These are phyloP conservation scores for Archips xylosteana DNA, from an alignment of 2,888 invertebrate genomes.

Conservation along the genomic window DNA sequence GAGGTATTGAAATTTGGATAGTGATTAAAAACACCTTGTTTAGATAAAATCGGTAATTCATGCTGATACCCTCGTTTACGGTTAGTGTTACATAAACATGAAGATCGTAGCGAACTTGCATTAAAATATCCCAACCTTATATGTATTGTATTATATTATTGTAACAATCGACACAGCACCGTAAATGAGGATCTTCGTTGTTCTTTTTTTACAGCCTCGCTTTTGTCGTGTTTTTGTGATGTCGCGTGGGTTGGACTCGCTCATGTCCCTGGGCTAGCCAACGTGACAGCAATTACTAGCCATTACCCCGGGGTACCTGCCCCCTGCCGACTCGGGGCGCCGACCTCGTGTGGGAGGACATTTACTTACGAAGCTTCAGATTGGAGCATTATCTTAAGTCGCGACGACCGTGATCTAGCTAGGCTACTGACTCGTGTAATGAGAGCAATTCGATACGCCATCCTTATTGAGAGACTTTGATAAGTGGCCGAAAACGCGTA, in stretches of 20 bases:
- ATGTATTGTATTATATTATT: not conserved
- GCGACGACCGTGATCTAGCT: slow-evolving; percentile 12
- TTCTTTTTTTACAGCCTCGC: slow-evolving; percentile 10
- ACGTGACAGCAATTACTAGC: slow-evolving; percentile 66
- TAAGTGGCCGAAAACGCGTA: slow-evolving; percentile 10
- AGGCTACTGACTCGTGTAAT: slow-evolving; percentile 13
- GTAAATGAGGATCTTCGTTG: not conserved
- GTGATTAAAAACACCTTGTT: too few species aligned
- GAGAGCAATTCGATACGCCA: slow-evolving; percentile 21
- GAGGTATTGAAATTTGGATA: too few species aligned
- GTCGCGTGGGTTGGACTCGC: slow-evolving; percentile 43
- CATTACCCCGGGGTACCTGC: slow-evolving; percentile 62
- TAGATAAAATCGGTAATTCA: too few species aligned
- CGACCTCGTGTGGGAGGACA: slow-evolving; percentile 42
- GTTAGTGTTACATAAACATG: too few species aligned
- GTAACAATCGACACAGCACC: not conserved
- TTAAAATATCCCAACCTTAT: not conserved
- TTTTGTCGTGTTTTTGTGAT: slow-evolving; percentile 42
- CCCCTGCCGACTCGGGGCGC: slow-evolving; percentile 55
- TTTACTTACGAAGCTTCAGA: slow-evolving; percentile 28
- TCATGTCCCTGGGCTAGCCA: slow-evolving; percentile 42
- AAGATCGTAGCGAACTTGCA: not conserved
- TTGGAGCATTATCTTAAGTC: slow-evolving; percentile 26
- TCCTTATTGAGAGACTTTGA: slow-evolving; percentile 24
- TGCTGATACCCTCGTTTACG: too few species aligned